Evolutionary conservation across 2,888 invertebrate species (phyloP).

Genomic region (Rhamnusium bicolor): DNA sequence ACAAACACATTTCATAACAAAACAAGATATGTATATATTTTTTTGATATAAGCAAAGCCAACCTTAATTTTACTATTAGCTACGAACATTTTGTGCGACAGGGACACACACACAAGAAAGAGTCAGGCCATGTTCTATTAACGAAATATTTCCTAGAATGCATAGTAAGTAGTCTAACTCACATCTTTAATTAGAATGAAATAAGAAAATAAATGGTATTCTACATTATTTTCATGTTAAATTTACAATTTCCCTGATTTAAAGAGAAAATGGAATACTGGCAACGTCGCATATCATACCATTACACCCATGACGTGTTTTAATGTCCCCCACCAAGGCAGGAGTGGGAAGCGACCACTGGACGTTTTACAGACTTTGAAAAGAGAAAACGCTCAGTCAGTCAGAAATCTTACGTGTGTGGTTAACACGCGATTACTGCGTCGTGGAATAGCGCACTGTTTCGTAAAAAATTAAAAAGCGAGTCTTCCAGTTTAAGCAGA

Average conservation of each 20-base stretch:
- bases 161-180: too few relatives aligned
- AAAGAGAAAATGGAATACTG: background rate
- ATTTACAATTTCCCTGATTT: background rate
- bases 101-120: too few relatives aligned
- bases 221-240: background rate
- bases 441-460: constrained; percentile 64
- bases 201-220: background rate
- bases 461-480: constrained; percentile 56
- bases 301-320: constrained; percentile 10
- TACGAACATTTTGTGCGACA: too few relatives aligned
- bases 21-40: too few relatives aligned
- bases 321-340: constrained; percentile 29
- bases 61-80: too few relatives aligned
- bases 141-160: too few relatives aligned
- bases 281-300: constrained; percentile 25
- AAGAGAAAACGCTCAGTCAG: constrained; percentile 54
- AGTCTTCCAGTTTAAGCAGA: constrained; percentile 64
- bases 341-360: constrained; percentile 35
- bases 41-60: too few relatives aligned
- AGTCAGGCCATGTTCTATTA: too few relatives aligned
- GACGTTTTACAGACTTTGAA: constrained; percentile 28
- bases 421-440: constrained; percentile 62
- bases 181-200: too few relatives aligned
- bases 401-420: constrained; percentile 55
- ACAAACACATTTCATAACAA: too few relatives aligned